Conservation (phyloP, 1,140 invertebrate species). For the Wiebesia pumilae region DNA sequence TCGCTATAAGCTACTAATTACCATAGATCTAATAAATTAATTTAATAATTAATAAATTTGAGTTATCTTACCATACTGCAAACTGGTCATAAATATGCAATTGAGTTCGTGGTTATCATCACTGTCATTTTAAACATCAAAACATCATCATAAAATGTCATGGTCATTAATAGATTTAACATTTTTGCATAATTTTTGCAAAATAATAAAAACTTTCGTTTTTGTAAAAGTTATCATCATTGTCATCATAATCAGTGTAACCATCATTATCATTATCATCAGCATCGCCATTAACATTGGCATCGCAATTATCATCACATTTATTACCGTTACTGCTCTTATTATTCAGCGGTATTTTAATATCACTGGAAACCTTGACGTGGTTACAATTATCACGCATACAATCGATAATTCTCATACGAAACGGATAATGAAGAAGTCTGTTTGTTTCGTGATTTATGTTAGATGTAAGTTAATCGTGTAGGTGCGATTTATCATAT, state of each 20-base stretch:
- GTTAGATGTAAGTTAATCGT: conserved; percentile 8
- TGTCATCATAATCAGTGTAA: not conserved
- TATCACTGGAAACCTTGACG: conserved; percentile 23
- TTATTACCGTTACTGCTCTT: not conserved
- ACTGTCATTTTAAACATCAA: conserved; percentile 11
- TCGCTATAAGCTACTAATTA: not conserved
- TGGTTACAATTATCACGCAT: not conserved
- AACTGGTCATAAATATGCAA: conserved; percentile 1
- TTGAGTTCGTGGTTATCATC: conserved; percentile 16
- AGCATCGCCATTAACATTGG: conserved; percentile 48
- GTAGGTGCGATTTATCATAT: not conserved
- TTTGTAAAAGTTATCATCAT: conserved; percentile 18
- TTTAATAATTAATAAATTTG: conserved; percentile 7
- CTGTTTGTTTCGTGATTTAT: not conserved
- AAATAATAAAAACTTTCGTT: conserved; percentile 7
- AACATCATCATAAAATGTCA: conserved; percentile 9
- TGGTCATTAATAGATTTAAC: not conserved
- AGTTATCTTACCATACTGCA: not conserved
- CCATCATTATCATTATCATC: conserved; percentile 56
- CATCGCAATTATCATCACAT: conserved; percentile 6
- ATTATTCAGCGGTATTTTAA: conserved; percentile 12
- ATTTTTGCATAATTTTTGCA: conserved; percentile 28
- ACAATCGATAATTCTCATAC: conserved; percentile 1
- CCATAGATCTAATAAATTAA: not conserved
- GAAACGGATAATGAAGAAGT: conserved; percentile 11